Percentiles rank a stretch among this genome's conserved stretches.
Evolutionary conservation across 2,113 vertebrate genomes (phyloP).

Genomic region (Grammomys surdaster): DNA sequence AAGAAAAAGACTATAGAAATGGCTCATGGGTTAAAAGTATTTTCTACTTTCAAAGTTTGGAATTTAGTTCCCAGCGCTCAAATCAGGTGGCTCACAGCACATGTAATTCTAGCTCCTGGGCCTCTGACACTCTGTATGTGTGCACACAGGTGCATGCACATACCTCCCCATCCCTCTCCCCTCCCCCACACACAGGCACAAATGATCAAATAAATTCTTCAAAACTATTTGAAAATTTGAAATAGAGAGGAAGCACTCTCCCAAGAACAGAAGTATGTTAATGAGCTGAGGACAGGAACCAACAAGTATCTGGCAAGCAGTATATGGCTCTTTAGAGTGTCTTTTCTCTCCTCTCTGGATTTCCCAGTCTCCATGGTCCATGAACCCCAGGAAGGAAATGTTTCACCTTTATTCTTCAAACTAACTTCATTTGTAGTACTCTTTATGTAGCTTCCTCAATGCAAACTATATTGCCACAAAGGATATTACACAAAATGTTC

Average conservation of each 20-base stretch:
- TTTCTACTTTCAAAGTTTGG: neutral
- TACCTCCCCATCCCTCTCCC: too few species aligned
- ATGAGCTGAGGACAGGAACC: neutral
- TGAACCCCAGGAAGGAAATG: neutral
- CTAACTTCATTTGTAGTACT: neutral
- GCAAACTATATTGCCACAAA: neutral
- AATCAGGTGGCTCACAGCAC: neutral
- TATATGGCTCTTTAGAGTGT: neutral
- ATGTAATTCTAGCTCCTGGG: neutral
- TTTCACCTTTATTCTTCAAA: neutral
- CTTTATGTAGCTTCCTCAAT: neutral
- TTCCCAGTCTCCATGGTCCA: neutral
- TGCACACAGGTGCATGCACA: neutral
- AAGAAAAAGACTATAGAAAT: neutral
- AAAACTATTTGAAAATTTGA: neutral
- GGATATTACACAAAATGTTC: neutral
- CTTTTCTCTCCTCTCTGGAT: neutral
- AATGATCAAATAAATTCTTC: neutral
- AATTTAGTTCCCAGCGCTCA: neutral
- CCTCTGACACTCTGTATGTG: neutral
- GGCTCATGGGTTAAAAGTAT: neutral
- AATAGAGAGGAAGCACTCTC: neutral
- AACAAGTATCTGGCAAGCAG: neutral
- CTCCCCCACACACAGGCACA: too few species aligned
- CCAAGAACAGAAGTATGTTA: neutral